A percentile compares a stretch with the other conserved stretches of the same genome.
phyloP scores from a whole-genome alignment of 2,797 vertebrate species.

The Poeciliopsis paucimaculata region DNA sequence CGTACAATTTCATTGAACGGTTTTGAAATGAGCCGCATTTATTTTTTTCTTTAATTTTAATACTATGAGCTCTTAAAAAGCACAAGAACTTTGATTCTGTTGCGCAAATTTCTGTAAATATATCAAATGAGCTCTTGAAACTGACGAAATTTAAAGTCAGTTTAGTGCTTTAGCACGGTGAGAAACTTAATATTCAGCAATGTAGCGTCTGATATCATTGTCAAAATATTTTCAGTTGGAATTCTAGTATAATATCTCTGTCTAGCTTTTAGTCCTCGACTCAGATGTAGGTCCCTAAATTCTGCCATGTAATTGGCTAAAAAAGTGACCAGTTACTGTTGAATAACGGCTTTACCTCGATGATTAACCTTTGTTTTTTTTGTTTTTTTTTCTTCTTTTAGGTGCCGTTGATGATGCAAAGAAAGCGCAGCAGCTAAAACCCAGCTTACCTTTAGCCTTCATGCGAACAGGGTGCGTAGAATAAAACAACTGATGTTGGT shows the following conservation, averaged over 20 bases:
- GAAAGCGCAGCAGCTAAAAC: constrained; percentile 79
- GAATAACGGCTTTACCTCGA: not conserved
- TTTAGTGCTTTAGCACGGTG: not conserved
- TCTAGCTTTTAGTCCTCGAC: not conserved
- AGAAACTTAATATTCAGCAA: not conserved
- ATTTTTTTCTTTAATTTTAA: not conserved
- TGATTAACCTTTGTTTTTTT: not conserved
- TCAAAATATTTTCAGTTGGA: not conserved
- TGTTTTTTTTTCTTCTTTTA: constrained; percentile 36
- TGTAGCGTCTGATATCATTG: not conserved
- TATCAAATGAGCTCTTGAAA: not conserved
- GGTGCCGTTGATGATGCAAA: constrained; percentile 80
- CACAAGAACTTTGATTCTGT: not conserved
- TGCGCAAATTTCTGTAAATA: not conserved
- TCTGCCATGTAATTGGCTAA: not conserved
- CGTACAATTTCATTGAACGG: not conserved
- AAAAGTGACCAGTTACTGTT: not conserved
- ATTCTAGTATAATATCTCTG: not conserved
- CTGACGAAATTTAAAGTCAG: not conserved
- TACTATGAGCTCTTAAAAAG: not conserved
- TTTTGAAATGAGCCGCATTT: not conserved
- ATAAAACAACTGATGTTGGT: not conserved
- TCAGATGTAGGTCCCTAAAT: not conserved
- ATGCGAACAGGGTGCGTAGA: constrained; percentile 80
- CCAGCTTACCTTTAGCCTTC: constrained; percentile 74